Evolutionary conservation across 2,888 invertebrate species (phyloP), one percentile per base, ranked within the genome.

Genomic region (Spisula solida): DNA sequence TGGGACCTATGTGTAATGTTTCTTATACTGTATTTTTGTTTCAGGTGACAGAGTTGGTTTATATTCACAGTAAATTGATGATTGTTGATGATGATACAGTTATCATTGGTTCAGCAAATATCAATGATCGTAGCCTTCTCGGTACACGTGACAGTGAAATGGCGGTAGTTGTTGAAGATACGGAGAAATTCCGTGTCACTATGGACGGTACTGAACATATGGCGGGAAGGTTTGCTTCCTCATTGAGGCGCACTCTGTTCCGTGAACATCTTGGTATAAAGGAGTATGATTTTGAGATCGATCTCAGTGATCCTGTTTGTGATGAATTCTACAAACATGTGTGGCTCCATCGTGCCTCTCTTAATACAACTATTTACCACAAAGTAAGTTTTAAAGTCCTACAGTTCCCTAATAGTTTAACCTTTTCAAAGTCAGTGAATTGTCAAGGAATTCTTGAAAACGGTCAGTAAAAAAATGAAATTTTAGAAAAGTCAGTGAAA

Each of bases 51-150:
- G 99, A 99, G 96, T 97, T 99, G 14, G 98, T 99, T 87, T 99
- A 99, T 97, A 99, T 99, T 20, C 99, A 99, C 97, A 99, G 99
- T 88, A 99, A 99, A 97, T 97, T 99, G 88, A 97, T 99, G 97
- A 99, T 99, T 90, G 98, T 98, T 0, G 99, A 99, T 96, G 99
- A 99, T 96, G 98, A 98, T 97, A 96, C 98, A 2, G 98, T 98
- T 0, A 99, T 99, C 92, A 99, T 99, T 95, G 99, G 99, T 29
- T 99, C 99, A 8, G 99, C 99, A 0, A 99, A 99, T 96, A 99
- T 99, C 94, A 99, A 99, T 96, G 99, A 99, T 96, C 97, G 99
- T 84, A 99, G 99, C 87, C 97, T 99, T 97, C 97, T 99, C 85
- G 99, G 99, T 0, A 98, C 98, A 90, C 97, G 99, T 92, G 99